These are phyloP conservation scores for Andrena praecox DNA, from an alignment of 2,888 invertebrate species.

Conservation along the genomic window DNA sequence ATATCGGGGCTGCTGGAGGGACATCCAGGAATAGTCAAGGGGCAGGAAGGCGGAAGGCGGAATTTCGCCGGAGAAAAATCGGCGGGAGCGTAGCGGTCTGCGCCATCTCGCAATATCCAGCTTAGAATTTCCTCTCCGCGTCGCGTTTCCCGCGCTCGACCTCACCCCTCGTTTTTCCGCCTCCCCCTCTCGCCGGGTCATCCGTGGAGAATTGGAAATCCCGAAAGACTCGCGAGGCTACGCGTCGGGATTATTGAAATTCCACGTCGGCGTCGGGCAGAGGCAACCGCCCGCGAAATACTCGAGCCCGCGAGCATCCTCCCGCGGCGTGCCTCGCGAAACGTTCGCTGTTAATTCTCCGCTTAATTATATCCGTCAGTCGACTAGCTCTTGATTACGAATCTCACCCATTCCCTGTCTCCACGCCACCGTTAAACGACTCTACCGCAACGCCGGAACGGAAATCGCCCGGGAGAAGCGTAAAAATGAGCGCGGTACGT, in stretches of 20 bases:
- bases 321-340: not conserved
- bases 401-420: not conserved
- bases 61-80: conserved; percentile 25
- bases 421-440: not conserved
- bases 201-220: conserved; percentile 35
- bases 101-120: conserved; percentile 29
- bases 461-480: not conserved
- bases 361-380: conserved; percentile 24
- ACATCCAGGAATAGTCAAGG: not conserved
- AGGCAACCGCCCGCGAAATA: conserved; percentile 14
- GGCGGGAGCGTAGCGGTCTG: not conserved
- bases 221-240: conserved; percentile 11
- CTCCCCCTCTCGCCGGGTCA: too few relatives aligned
- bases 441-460: not conserved
- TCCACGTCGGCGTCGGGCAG: conserved; percentile 5
- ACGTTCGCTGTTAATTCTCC: conserved; percentile 9
- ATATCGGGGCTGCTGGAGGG: not conserved
- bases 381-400: not conserved
- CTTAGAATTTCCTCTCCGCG: conserved; percentile 18
- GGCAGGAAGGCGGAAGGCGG: not conserved
- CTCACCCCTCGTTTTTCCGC: not conserved
- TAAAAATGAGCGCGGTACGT: not conserved
- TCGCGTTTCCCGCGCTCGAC: not conserved
- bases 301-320: not conserved
- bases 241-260: conserved; percentile 53